Conservation (phyloP, 1,140 invertebrate species). For the Leptinotarsa texana region DNA sequence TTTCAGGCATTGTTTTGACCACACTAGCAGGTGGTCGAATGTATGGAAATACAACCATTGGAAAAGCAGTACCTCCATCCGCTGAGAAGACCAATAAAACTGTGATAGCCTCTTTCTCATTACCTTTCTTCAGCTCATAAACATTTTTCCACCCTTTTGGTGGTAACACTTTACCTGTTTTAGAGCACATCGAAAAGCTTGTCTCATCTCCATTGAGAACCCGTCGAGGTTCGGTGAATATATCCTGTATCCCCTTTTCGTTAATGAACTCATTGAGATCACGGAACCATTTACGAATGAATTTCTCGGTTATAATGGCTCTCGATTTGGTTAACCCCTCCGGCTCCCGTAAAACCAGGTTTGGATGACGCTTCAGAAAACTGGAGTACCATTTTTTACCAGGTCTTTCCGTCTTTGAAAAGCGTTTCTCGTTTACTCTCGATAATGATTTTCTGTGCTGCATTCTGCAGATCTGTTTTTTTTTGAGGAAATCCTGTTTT, state of each 20-base stretch:
- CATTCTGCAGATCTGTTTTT: slow-evolving; percentile 7
- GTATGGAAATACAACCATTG: background rate
- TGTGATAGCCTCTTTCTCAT: background rate
- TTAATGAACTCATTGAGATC: background rate
- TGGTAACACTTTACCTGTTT: slow-evolving; percentile 6
- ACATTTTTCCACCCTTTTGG: background rate
- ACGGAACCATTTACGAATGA: background rate
- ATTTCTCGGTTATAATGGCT: background rate
- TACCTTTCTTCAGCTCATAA: background rate
- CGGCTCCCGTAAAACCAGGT: background rate
- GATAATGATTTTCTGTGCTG: background rate
- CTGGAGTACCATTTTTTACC: background rate
- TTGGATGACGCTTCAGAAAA: slow-evolving; percentile 11
- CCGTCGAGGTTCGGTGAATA: background rate
- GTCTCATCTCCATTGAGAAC: slow-evolving; percentile 8
- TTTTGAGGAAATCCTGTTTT: background rate
- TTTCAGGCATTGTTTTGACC: background rate
- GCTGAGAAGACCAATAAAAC: background rate
- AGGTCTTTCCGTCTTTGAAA: slow-evolving; percentile 41
- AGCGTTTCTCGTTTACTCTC: background rate
- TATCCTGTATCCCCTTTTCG: background rate
- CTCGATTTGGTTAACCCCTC: slow-evolving; percentile 3
- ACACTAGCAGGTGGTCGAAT: background rate
- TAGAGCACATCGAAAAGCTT: background rate
- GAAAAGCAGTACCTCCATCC: too few relatives aligned